Evolutionary conservation across 2,888 invertebrate species (phyloP).

Genomic region (Melanophora roralis): DNA sequence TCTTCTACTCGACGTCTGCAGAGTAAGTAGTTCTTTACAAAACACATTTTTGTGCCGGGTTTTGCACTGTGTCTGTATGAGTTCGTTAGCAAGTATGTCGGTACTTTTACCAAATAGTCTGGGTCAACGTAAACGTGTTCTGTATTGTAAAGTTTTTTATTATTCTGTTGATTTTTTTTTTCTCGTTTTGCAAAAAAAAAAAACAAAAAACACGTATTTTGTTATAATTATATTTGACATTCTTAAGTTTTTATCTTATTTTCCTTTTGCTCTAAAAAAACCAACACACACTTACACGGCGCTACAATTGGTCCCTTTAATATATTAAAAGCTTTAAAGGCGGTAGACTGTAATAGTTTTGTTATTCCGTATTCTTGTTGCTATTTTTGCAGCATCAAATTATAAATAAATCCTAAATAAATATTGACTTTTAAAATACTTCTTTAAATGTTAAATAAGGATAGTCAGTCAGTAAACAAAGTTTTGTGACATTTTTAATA

Average conservation of each 20-base stretch:
- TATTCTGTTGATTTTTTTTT: not conserved
- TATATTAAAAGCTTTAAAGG: not conserved
- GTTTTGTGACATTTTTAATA: conserved; percentile 23
- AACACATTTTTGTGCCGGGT: too few species aligned
- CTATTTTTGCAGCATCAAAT: conserved; percentile 17
- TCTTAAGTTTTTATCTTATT: conserved; percentile 35
- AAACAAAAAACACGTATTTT: conserved; percentile 45
- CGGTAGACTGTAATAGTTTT: not conserved
- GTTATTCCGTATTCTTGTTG: not conserved
- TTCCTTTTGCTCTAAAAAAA: conserved; percentile 34
- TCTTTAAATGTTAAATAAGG: conserved; percentile 10
- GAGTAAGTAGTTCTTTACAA: too few species aligned
- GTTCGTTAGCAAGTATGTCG: not conserved
- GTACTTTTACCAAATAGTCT: conserved; percentile 38
- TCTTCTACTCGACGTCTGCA: too few species aligned
- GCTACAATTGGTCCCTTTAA: conserved; percentile 1
- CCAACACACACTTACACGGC: not conserved
- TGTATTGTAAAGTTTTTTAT: conserved; percentile 29
- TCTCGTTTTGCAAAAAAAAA: not conserved
- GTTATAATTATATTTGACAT: conserved; percentile 60
- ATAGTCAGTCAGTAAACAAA: conserved; percentile 14
- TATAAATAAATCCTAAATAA: conserved; percentile 49
- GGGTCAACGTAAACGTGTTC: conserved; percentile 45
- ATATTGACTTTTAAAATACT: conserved; percentile 46
- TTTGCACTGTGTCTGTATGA: not conserved